Percentiles rank a stretch among this genome's conserved stretches.
phyloP scores from a whole-genome alignment of 2,888 invertebrate genomes.

The Meganola albula region DNA sequence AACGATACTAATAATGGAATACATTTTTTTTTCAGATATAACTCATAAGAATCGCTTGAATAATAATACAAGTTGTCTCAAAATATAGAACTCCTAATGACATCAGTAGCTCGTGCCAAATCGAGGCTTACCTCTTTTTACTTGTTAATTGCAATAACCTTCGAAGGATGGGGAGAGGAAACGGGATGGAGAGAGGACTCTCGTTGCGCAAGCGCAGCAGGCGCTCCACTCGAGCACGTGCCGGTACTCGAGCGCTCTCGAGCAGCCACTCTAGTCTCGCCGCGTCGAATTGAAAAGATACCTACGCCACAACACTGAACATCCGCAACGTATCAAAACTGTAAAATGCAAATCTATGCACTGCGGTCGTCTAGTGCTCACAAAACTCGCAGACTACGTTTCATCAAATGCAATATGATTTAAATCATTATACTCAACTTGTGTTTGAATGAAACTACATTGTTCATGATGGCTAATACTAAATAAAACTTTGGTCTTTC shows the following conservation, averaged over 20 bases:
- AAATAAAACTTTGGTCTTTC: too few species aligned
- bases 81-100: slow-evolving; percentile 20
- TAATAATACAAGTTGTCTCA: too few species aligned
- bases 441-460: slow-evolving; percentile 47
- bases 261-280: slow-evolving; percentile 65
- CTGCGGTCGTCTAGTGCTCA: slow-evolving; percentile 70
- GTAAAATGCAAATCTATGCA: slow-evolving; percentile 77
- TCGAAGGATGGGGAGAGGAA: slow-evolving; percentile 34
- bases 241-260: slow-evolving; percentile 63
- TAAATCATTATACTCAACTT: slow-evolving; percentile 63
- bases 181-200: slow-evolving; percentile 20
- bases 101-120: slow-evolving; percentile 47
- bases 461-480: slow-evolving; percentile 42
- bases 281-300: slow-evolving; percentile 75
- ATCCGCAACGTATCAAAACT: slow-evolving; percentile 75
- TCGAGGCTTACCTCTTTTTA: slow-evolving; percentile 54
- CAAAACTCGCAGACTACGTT: slow-evolving; percentile 49
- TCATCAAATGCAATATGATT: slow-evolving; percentile 70
- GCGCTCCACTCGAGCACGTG: slow-evolving; percentile 69
- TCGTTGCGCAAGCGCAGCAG: slow-evolving; percentile 63
- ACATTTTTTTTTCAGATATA: too few species aligned
- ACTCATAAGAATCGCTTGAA: too few species aligned
- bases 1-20: too few species aligned
- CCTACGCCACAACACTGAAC: slow-evolving; percentile 71
- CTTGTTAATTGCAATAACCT: slow-evolving; percentile 68